Evolutionary conservation across 2,888 invertebrate genomes (phyloP).

Genomic region (Acrobasis consociella): DNA sequence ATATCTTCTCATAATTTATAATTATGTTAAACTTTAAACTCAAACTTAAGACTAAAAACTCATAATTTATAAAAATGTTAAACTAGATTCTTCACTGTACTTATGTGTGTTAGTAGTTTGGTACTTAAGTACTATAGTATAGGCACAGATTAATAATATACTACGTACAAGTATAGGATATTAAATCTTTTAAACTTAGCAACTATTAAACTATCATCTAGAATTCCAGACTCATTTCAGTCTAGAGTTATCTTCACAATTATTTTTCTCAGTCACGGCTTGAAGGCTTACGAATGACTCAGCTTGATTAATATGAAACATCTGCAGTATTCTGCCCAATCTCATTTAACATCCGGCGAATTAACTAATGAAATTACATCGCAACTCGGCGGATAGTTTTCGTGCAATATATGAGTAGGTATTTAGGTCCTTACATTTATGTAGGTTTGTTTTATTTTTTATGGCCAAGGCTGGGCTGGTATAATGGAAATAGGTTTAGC

Average conservation of each 20-base stretch:
- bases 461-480: too few species aligned
- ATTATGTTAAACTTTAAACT: too few species aligned
- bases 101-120: not conserved
- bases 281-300: slow-evolving; percentile 15
- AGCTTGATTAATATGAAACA: slow-evolving; percentile 17
- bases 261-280: slow-evolving; percentile 7
- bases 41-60: too few species aligned
- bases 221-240: not conserved
- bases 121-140: too few species aligned
- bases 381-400: slow-evolving; percentile 2
- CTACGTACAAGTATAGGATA: too few species aligned
- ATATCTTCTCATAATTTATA: too few species aligned
- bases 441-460: not conserved
- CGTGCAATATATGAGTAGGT: not conserved
- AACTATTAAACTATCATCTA: not conserved
- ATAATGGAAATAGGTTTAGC: too few species aligned
- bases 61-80: too few species aligned
- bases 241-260: slow-evolving; percentile 1
- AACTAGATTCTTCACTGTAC: too few species aligned
- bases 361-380: slow-evolving; percentile 15
- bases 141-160: too few species aligned
- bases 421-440: not conserved
- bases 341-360: slow-evolving; percentile 8
- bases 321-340: slow-evolving; percentile 6
- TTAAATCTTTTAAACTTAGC: not conserved